Percentiles rank a stretch among this genome's conserved stretches.
Evolutionary conservation across 2,888 invertebrate genomes (phyloP).

Genomic region (Ommatoiulus sabulosus): DNA sequence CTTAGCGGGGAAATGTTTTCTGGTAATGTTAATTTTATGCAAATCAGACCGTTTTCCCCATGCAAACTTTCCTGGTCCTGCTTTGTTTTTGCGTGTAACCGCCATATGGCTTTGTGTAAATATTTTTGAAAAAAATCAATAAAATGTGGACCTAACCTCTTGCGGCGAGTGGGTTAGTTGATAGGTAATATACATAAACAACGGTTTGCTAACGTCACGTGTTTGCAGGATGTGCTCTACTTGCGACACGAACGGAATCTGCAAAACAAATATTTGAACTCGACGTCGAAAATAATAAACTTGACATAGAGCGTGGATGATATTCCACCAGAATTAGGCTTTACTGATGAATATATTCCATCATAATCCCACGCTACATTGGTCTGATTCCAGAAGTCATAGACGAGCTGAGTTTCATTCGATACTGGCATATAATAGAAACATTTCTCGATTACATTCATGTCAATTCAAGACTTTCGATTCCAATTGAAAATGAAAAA

Average conservation of each 20-base stretch:
- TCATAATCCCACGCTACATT: slow-evolving; percentile 44
- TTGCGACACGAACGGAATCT: slow-evolving; percentile 51
- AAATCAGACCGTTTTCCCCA: too few species aligned
- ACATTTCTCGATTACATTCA: neutral
- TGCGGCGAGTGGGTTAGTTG: slow-evolving; percentile 66
- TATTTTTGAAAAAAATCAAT: neutral
- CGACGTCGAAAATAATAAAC: neutral
- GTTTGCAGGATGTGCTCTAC: slow-evolving; percentile 54
- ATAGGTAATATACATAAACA: slow-evolving; percentile 65
- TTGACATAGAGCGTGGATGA: neutral
- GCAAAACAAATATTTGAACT: neutral
- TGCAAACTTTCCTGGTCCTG: too few species aligned
- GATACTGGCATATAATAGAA: neutral
- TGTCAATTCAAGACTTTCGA: neutral
- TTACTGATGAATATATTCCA: slow-evolving; percentile 53
- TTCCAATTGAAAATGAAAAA: neutral
- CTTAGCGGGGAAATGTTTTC: too few species aligned
- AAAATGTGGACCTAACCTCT: slow-evolving; percentile 61
- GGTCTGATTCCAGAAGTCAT: slow-evolving; percentile 55
- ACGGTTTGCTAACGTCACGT: slow-evolving; percentile 60
- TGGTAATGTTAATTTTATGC: too few species aligned
- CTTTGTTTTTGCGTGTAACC: too few species aligned
- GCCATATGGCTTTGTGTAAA: neutral
- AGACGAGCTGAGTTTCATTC: neutral
- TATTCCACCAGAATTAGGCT: neutral